phyloP scores from a whole-genome alignment of 2,113 vertebrate species.

The Embiotoca jacksoni region DNA sequence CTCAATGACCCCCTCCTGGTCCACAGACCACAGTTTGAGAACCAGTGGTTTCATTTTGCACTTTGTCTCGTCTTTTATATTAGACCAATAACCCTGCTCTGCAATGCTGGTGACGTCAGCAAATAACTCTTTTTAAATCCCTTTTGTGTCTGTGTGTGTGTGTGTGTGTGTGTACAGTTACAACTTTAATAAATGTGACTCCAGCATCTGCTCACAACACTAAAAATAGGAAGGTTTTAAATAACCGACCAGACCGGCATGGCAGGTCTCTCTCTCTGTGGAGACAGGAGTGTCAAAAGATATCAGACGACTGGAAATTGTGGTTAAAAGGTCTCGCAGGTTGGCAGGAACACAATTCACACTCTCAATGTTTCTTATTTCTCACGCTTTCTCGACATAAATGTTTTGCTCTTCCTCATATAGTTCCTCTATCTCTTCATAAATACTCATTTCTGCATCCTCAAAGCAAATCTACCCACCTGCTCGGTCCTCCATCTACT shows the following conservation, averaged over 20 bases:
- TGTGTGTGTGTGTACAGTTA: neutral
- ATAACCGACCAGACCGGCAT: slow-evolving; percentile 51
- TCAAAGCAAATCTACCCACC: neutral
- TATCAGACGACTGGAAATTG: slow-evolving; percentile 14
- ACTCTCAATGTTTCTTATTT: neutral
- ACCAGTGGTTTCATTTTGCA: neutral
- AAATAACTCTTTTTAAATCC: slow-evolving; percentile 8
- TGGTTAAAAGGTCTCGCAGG: slow-evolving; percentile 4
- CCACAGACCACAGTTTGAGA: slow-evolving; percentile 7
- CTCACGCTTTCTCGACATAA: neutral
- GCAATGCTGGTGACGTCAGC: neutral
- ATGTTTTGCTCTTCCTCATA: neutral
- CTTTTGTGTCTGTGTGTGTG: slow-evolving; percentile 1
- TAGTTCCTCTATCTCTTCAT: neutral
- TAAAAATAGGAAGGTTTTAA: slow-evolving; percentile 64
- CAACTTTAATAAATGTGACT: slow-evolving; percentile 43
- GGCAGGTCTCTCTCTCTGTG: slow-evolving; percentile 11
- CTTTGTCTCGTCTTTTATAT: neutral
- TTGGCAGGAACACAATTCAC: slow-evolving; percentile 19
- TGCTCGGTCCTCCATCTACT: slow-evolving; percentile 16
- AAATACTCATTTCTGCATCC: neutral
- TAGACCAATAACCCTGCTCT: neutral
- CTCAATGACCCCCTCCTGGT: neutral
- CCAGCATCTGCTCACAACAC: slow-evolving; percentile 46
- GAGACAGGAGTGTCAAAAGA: slow-evolving; percentile 14